Base-by-base conservation (phyloP, 37 sponge, comb jelly and placozoan genomes). In the Spongia lamella region DNA sequence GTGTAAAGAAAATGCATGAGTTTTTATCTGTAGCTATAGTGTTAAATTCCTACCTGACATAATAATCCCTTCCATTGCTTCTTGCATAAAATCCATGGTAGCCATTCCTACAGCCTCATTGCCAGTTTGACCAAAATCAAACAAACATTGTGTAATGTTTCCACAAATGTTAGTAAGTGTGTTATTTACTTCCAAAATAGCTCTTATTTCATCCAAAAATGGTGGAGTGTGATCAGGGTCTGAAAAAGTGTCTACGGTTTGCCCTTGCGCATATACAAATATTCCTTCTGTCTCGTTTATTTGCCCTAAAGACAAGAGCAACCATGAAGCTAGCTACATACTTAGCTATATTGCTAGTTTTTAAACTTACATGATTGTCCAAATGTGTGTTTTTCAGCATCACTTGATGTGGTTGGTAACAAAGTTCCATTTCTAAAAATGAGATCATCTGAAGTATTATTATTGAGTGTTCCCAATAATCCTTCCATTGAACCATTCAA, bases 101-200 rank as follows among this genome's bases (percentile, higher is more conserved):
- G 15, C 58, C 34, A 70, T 43, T 22, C 80, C 90, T 19, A 89
- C 53, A 3, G 24, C 56, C 2, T 32, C 13, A 56, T 83, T 57
- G 0, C 81, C 81, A 61, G 90, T 89, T 54, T 84, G 85, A n/a
- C 30, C 26, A 1, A 58, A 51, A 68, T 89, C 90, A 84, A 69
- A 84, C 14, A 89, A 56, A 36, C 90, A 89, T 53, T 39, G 36
- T 0, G 39, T 14, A 56, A 80, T 60, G 21, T 61, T 53, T 20
- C 53, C 70, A 67, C 90, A 89, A 7, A 27, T 39, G 0, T 3
- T 36, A 20, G 27, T 47, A 20, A 75, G 24, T 1, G 64, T 69
- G 22, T 29, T 22, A 38, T 56, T 24, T 27, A 68, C 80, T 43
- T 43, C 47, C 9, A 43, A 9, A 60, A 32, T 75, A 1, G 56